A percentile compares a stretch with the other conserved stretches of the same genome.
phyloP scores from a whole-genome alignment of 2,113 vertebrate genomes.

The Caloenas nicobarica region DNA sequence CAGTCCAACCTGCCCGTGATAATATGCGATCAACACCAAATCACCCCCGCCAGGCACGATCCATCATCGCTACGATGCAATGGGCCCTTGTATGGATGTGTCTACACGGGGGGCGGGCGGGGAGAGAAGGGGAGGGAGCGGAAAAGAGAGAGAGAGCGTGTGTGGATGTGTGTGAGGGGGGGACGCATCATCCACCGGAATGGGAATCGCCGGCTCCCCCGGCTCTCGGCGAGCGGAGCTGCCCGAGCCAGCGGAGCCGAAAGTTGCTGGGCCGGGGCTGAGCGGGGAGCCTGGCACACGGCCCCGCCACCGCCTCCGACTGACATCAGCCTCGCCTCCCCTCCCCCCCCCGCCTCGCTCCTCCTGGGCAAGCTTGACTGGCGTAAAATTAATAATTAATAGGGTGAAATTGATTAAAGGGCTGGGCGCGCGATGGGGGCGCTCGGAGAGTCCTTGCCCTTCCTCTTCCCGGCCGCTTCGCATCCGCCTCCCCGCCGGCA shows the following conservation, averaged over 20 bases:
- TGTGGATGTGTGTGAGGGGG: background rate
- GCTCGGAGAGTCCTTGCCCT: slow-evolving; percentile 26
- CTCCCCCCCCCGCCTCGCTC: slow-evolving; percentile 55
- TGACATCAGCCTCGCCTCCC: slow-evolving; percentile 6
- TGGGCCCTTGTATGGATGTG: slow-evolving; percentile 73
- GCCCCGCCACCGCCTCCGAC: slow-evolving; percentile 45
- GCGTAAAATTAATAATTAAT: slow-evolving; percentile 83
- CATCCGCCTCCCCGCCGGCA: slow-evolving; percentile 10
- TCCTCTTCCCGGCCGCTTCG: background rate
- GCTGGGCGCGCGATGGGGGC: slow-evolving; percentile 43
- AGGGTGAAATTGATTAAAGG: slow-evolving; percentile 81
- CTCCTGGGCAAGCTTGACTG: slow-evolving; percentile 74
- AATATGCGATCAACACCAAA: slow-evolving; percentile 86
- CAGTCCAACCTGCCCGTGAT: slow-evolving; percentile 81
- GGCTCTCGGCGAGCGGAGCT: background rate
- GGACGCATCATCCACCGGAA: background rate
- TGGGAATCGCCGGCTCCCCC: slow-evolving; percentile 21
- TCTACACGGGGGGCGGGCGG: slow-evolving; percentile 42
- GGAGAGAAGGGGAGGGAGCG: slow-evolving; percentile 6
- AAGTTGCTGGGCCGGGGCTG: slow-evolving; percentile 42
- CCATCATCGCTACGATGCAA: slow-evolving; percentile 77
- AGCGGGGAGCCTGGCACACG: slow-evolving; percentile 13
- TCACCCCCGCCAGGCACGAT: slow-evolving; percentile 83
- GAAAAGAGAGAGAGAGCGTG: slow-evolving; percentile 1
- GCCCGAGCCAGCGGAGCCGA: slow-evolving; percentile 20